These are phyloP conservation scores for Bubo bubo DNA, from an alignment of 2,113 vertebrate species.

Conservation along the genomic window DNA sequence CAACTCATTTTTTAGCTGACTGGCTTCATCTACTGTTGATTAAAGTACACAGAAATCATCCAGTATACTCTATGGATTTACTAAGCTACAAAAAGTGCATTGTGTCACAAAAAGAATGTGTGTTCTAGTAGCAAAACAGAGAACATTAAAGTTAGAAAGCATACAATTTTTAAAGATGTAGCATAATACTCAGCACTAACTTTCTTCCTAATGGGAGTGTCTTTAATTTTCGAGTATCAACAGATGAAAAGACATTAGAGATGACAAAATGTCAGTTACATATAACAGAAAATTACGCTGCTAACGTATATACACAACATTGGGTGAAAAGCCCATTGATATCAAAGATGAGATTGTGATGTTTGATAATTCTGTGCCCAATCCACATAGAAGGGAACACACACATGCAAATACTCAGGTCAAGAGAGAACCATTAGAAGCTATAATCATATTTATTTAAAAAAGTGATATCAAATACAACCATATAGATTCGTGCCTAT, in stretches of 20 bases:
- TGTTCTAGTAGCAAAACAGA: background rate
- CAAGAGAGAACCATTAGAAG: slow-evolving; percentile 49
- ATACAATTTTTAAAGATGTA: background rate
- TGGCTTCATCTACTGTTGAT: background rate
- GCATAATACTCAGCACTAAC: background rate
- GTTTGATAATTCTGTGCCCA: background rate
- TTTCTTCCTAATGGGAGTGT: background rate
- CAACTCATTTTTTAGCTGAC: background rate
- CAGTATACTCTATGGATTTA: background rate
- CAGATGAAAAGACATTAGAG: background rate
- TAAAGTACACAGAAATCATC: background rate
- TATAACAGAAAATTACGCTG: background rate
- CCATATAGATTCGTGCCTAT: slow-evolving; percentile 57
- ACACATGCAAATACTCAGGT: background rate
- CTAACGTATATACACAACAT: background rate
- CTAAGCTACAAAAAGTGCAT: background rate
- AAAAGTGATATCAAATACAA: slow-evolving; percentile 73
- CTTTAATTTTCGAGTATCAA: background rate
- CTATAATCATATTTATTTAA: slow-evolving; percentile 72
- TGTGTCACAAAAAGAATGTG: background rate
- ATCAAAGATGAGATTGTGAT: background rate
- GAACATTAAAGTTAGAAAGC: background rate
- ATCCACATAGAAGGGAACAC: background rate
- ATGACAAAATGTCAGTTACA: background rate
- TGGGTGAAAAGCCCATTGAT: background rate